These are phyloP conservation scores for Anseranas semipalmata DNA, from an alignment of 2,113 vertebrate genomes.

Conservation along the genomic window DNA sequence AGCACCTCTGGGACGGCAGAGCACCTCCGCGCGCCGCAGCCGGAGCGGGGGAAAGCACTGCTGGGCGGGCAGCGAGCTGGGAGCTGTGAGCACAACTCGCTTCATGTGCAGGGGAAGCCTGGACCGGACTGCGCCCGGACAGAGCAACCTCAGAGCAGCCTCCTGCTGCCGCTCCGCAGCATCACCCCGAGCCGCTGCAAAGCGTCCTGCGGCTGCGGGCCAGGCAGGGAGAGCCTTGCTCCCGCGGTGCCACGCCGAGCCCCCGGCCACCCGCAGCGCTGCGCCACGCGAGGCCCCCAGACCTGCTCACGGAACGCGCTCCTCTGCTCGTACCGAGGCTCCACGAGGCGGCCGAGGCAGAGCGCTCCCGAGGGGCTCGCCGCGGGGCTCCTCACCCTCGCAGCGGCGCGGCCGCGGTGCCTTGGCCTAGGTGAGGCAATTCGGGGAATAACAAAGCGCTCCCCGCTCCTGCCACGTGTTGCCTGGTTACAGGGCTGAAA, in stretches of 20 bases:
- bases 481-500: constrained; percentile 59
- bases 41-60: neutral
- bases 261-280: neutral
- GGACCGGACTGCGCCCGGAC: neutral
- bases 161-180: neutral
- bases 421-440: neutral
- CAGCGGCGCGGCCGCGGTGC: neutral
- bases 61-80: neutral
- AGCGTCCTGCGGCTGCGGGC: too few relatives aligned
- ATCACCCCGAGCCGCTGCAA: neutral
- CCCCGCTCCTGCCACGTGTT: constrained; percentile 24
- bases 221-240: neutral
- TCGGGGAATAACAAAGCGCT: constrained; percentile 15
- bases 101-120: neutral
- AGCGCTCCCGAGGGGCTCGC: neutral
- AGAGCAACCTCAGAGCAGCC: too few relatives aligned
- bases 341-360: too few relatives aligned
- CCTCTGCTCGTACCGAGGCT: too few relatives aligned
- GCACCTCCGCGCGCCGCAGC: neutral
- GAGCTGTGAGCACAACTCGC: accelerated
- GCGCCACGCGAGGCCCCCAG: neutral
- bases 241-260: neutral
- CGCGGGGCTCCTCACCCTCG: neutral
- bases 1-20: too few relatives aligned
- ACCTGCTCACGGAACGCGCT: neutral